Evolutionary conservation across 2,113 vertebrate genomes (phyloP).

Genomic region (Manacus vitellinus): DNA sequence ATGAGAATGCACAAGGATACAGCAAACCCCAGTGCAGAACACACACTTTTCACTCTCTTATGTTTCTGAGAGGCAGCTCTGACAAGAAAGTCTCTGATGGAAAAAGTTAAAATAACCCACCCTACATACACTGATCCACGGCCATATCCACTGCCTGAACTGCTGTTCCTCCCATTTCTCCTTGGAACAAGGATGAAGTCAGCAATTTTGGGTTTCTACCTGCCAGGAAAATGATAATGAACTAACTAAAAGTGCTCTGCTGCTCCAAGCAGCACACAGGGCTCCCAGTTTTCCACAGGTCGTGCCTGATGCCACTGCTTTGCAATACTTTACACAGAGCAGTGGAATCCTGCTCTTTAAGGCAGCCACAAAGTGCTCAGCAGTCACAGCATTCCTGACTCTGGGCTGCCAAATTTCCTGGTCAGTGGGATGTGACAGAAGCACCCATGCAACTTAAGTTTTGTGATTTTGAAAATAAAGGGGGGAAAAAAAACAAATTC

Average conservation of each 20-base stretch:
- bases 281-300: background rate
- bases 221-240: background rate
- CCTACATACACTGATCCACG: too few species aligned
- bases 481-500: background rate
- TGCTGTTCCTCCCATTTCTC: background rate
- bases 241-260: background rate
- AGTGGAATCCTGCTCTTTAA: background rate
- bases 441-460: background rate
- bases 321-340: background rate
- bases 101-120: background rate
- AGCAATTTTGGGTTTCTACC: background rate
- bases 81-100: background rate
- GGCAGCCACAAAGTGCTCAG: background rate
- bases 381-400: background rate
- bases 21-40: background rate
- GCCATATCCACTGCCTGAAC: background rate
- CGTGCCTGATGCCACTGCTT: background rate
- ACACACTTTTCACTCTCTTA: background rate
- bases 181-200: background rate
- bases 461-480: background rate
- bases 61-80: background rate
- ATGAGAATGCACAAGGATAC: background rate
- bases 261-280: background rate
- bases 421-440: rapidly evolving
- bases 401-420: background rate